A percentile compares a stretch with the other conserved stretches of the same genome.
Evolutionary conservation across 2,888 invertebrate genomes (phyloP).

Genomic region (Catocala fraxini): DNA sequence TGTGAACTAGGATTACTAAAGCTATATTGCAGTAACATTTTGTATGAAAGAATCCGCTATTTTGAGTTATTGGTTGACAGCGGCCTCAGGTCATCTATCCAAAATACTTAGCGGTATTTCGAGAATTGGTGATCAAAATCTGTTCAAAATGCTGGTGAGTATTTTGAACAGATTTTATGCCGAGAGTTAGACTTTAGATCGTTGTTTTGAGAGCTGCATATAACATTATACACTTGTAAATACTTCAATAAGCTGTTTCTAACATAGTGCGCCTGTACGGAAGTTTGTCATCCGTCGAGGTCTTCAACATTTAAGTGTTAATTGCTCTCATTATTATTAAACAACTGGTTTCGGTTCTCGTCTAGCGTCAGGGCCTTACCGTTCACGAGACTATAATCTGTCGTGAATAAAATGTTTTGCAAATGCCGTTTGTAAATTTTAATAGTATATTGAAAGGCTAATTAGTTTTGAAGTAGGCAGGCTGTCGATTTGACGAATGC

Average conservation of each 20-base stretch:
- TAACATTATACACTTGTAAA: too few relatives aligned
- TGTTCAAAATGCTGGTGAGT: too few relatives aligned
- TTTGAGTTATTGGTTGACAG: too few relatives aligned
- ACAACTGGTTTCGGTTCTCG: slow-evolving; percentile 54
- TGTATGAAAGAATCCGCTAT: too few relatives aligned
- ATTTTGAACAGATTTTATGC: too few relatives aligned
- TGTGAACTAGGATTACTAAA: too few relatives aligned
- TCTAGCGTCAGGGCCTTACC: slow-evolving; percentile 50
- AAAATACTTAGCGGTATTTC: too few relatives aligned
- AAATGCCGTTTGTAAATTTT: slow-evolving; percentile 14
- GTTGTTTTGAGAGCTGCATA: too few relatives aligned
- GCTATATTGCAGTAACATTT: too few relatives aligned
- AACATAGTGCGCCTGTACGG: slow-evolving; percentile 44
- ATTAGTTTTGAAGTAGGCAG: slow-evolving; percentile 8
- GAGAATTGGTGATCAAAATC: too few relatives aligned
- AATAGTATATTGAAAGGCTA: slow-evolving; percentile 16
- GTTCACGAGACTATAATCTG: slow-evolving; percentile 48
- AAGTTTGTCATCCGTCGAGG: slow-evolving; percentile 55
- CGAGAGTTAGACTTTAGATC: too few relatives aligned
- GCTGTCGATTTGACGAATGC: slow-evolving; percentile 14
- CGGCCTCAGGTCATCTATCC: too few relatives aligned
- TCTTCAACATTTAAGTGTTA: slow-evolving; percentile 54
- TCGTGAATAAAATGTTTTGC: slow-evolving; percentile 43
- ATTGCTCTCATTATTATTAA: slow-evolving; percentile 63
- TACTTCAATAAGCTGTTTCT: neutral